Percentiles rank a stretch among this genome's conserved stretches.
Evolutionary conservation across 2,113 vertebrate species (phyloP).

Genomic region (Cheirogaleus medius): DNA sequence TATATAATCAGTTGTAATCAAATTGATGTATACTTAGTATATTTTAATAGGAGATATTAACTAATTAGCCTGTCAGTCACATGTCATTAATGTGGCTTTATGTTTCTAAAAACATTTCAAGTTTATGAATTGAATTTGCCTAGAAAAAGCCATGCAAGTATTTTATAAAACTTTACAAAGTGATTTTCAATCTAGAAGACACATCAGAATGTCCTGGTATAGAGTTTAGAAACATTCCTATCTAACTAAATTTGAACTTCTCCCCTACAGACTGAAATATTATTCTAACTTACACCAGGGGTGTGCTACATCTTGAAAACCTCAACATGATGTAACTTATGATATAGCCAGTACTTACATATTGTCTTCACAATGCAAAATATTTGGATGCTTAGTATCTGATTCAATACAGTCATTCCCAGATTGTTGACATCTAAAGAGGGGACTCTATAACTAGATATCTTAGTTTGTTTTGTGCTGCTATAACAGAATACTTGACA

Average conservation of each 20-base stretch:
- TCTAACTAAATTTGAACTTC: not conserved
- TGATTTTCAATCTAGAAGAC: not conserved
- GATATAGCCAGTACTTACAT: not conserved
- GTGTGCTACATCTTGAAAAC: not conserved
- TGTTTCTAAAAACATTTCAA: slow-evolving; percentile 3
- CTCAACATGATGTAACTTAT: not conserved
- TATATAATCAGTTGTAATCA: not conserved
- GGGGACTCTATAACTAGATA: not conserved
- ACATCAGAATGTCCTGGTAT: not conserved
- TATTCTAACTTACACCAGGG: not conserved
- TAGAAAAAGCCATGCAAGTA: not conserved
- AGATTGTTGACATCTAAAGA: not conserved
- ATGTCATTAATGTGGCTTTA: not conserved
- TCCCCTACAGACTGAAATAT: not conserved
- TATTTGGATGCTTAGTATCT: not conserved
- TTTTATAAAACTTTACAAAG: slow-evolving; percentile 6
- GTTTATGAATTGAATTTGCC: not conserved
- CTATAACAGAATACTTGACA: not conserved
- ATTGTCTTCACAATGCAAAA: not conserved
- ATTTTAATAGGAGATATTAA: slow-evolving; percentile 24
- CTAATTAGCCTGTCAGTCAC: slow-evolving; percentile 21
- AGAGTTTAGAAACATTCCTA: not conserved
- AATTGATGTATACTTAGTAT: not conserved
- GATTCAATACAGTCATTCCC: not conserved
- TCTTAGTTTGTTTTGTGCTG: not conserved